Conservation (phyloP, 2,797 vertebrate genomes). For the Sus cebifrons region DNA sequence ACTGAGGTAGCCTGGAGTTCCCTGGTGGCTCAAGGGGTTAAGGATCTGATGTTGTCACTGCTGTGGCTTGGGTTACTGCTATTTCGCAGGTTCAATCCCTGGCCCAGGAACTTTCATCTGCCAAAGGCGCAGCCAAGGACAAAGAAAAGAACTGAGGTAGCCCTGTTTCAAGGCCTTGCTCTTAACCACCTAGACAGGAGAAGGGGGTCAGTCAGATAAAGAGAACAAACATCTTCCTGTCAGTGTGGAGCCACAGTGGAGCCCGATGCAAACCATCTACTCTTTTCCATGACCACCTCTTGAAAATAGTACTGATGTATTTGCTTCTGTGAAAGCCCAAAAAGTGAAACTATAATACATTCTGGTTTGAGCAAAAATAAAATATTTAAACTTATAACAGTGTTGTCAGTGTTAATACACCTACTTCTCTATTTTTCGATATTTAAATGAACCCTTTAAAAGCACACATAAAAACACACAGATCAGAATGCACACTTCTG, state of each 20-base stretch:
- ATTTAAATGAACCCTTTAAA: conserved; percentile 48
- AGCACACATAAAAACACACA: conserved; percentile 22
- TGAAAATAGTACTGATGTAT: neutral
- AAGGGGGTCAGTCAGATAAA: neutral
- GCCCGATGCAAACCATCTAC: neutral
- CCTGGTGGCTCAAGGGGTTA: too few species aligned
- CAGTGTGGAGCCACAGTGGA: accelerated
- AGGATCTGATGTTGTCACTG: too few species aligned
- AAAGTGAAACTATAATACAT: conserved; percentile 45
- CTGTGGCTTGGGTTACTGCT: too few species aligned
- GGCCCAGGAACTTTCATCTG: too few species aligned
- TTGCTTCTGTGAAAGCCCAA: neutral
- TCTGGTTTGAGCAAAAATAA: conserved; percentile 62
- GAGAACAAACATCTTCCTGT: too few species aligned
- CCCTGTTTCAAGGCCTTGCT: neutral
- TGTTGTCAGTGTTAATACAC: neutral
- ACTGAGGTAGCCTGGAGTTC: accelerated
- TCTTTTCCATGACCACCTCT: neutral
- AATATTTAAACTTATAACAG: conserved; percentile 65
- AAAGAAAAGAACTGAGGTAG: accelerated
- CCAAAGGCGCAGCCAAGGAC: too few species aligned
- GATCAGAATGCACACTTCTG: neutral
- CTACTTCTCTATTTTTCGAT: conserved; percentile 48
- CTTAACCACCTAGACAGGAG: neutral
- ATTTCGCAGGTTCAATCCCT: too few species aligned